Percentiles rank a stretch among this genome's conserved stretches.
phyloP scores from a whole-genome alignment of 2,113 vertebrate species.

The Eira barbara region DNA sequence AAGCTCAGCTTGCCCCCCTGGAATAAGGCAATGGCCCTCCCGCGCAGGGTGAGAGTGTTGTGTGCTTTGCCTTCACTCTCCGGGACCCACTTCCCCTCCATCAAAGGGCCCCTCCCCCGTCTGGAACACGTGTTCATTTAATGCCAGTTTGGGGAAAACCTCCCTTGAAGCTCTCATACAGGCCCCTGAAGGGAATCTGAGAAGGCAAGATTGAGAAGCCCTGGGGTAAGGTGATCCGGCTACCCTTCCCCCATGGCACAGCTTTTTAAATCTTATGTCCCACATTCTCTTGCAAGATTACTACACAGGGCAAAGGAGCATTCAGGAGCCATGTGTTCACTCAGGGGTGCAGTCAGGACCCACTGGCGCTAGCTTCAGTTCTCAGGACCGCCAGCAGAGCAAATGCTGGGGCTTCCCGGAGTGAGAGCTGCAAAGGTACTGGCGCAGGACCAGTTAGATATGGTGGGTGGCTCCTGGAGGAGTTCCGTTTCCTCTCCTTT shows the following conservation, averaged over 20 bases:
- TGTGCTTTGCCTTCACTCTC: not conserved
- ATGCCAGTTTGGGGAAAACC: not conserved
- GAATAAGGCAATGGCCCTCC: constrained; percentile 46
- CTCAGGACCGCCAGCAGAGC: not conserved
- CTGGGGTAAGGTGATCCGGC: constrained; percentile 28
- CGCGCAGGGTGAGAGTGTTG: not conserved
- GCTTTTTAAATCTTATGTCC: constrained; percentile 49
- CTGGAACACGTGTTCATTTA: not conserved
- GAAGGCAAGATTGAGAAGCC: constrained; percentile 28
- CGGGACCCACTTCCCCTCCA: accelerated
- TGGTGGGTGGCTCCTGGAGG: not conserved
- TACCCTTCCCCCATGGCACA: not conserved
- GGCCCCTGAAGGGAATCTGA: constrained; percentile 6
- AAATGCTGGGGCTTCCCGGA: not conserved
- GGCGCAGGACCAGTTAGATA: not conserved
- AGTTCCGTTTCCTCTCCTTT: not conserved
- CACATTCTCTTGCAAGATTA: constrained; percentile 38
- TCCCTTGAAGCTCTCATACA: not conserved
- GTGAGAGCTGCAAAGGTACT: constrained; percentile 37
- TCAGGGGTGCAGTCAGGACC: not conserved
- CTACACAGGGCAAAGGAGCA: constrained; percentile 18
- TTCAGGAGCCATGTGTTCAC: constrained; percentile 39
- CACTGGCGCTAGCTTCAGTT: constrained; percentile 7
- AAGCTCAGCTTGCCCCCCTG: constrained; percentile 35
- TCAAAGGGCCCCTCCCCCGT: not conserved